These are phyloP conservation scores for Sinocyclocheilus anshuiensis DNA, from an alignment of 2,113 vertebrate genomes.

Conservation along the genomic window DNA sequence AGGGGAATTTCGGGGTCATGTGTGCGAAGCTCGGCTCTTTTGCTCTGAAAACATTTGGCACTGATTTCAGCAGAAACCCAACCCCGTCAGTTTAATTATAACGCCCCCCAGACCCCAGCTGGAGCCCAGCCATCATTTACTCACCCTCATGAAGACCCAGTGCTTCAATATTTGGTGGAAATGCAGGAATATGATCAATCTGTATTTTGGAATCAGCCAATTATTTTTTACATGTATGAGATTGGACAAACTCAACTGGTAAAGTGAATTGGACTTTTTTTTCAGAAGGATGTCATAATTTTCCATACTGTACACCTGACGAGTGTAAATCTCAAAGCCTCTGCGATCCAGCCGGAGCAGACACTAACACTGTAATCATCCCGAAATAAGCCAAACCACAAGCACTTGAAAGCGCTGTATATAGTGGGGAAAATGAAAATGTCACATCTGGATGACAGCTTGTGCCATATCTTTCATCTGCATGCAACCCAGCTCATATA, in stretches of 20 bases:
- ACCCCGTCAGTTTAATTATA: slow-evolving; percentile 13
- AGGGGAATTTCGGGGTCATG: neutral
- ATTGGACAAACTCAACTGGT: neutral
- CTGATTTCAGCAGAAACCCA: slow-evolving; percentile 16
- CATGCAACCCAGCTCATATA: neutral
- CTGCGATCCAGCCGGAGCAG: neutral
- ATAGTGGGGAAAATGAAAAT: neutral
- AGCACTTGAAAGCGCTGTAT: neutral
- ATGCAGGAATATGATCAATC: neutral
- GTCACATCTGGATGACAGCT: slow-evolving; percentile 32
- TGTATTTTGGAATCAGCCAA: neutral
- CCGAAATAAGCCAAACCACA: neutral
- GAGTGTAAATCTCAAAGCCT: neutral
- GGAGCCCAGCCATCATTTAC: neutral
- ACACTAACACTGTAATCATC: slow-evolving; percentile 16
- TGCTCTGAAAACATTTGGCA: slow-evolving; percentile 13
- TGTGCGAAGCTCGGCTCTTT: neutral
- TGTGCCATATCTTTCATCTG: neutral
- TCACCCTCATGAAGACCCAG: neutral
- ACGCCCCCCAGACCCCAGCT: neutral
- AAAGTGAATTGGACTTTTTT: neutral
- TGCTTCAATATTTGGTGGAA: neutral
- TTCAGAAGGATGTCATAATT: neutral
- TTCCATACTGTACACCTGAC: neutral
- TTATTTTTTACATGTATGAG: too few species aligned